Evolutionary conservation across 2,888 invertebrate species (phyloP), one percentile per base, ranked within the genome.

Genomic region (Tetrapedia diversipes): DNA sequence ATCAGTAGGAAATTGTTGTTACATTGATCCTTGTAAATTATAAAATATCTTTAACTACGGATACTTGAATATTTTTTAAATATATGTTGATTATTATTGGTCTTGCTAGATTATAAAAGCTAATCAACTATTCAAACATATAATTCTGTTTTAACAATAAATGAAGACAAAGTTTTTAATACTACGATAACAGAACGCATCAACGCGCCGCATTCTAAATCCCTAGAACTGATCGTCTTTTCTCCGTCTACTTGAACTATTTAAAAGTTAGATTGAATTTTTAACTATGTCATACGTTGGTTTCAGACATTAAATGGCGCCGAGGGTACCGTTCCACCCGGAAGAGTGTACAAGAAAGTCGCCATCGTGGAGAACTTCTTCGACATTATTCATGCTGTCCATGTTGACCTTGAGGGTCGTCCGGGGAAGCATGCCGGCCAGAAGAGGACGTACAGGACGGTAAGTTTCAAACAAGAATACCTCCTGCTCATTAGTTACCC

Each of bases 301-400:
- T 82, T 60, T 43, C 94, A 96, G 95, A 94, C 95, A 8, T 92
- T 93, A 53, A 94, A 92, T 86, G 95, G 95, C 79, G 95, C 95
- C 2, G 92, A 92, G 67, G 90, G 91, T 27, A 90, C 91, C 0
- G 88, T 90, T 16, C 86, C 90, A 19, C 88, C 91, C 7, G 91
- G 91, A 72, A 94, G 95, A 65, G 95, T 96, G 19, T 98, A 96
- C 92, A 95, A 98, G 89, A 96, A 97, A 91, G 98, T 98, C 56
- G 98, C 98, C 0, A 95, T 98, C 43, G 98, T 98, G n/a, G 98
- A 98, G 93, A 97, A 98, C 90, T 98, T 98, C 93, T 98, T 98
- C 92, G 97, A 98, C 91, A 98, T 98, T 81, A 98, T 98, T 89
- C 98, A 98, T 93, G 96, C 96, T 61, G 97, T 98, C 19, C 98